Evolutionary conservation across 2,113 vertebrate genomes (phyloP), one percentile per base, ranked within the genome.

Genomic region (Cyanoderma ruficeps): DNA sequence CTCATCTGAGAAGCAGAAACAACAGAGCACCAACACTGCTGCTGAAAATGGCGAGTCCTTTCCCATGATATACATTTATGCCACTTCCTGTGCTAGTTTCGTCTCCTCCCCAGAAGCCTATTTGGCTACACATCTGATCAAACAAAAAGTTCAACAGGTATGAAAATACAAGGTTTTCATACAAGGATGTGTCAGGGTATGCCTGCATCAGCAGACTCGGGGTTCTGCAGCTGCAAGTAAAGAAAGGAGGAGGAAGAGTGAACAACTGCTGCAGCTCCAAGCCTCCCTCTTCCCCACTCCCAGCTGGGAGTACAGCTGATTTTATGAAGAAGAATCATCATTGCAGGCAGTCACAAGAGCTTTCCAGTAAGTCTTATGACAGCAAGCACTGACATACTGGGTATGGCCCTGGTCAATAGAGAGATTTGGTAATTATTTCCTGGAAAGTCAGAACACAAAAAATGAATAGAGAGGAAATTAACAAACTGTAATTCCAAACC

Each of bases 401-500:
- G 19, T 39, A 31, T 9, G 24, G 56, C 41, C 21, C 13, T 25
- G 3, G 13, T 35, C 13, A 6, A 23, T 7, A 61, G 46, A 69
- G 6, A 2, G 33, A 23, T 63, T 77, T 31, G 6, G 28, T 83
- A 88, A 79, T 59, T 21, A 77, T 28, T 86, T 90, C 60, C 60
- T 59, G 57, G 55, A 74, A 93, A 90, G 31, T 46, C 22, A 72
- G 49, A 82, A 37, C 60, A 63, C 20, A 83, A 83, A 46, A 83
- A 90, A 78, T 3, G 6, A 31, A 69, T 15, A 80, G 49, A 83
- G 30, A 80, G 11, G 41, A 94, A 74, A 60, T 16, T 83, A 83
- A 55, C 44, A 64, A 92, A 92, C 21, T 37, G 71, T 86, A 93
- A 87, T 89, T 93, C 71, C 80, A 92, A 89, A 92, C 59, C 47